These are phyloP conservation scores for Steinernema feltiae DNA, from an alignment of 1,140 invertebrate species.

Conservation along the genomic window DNA sequence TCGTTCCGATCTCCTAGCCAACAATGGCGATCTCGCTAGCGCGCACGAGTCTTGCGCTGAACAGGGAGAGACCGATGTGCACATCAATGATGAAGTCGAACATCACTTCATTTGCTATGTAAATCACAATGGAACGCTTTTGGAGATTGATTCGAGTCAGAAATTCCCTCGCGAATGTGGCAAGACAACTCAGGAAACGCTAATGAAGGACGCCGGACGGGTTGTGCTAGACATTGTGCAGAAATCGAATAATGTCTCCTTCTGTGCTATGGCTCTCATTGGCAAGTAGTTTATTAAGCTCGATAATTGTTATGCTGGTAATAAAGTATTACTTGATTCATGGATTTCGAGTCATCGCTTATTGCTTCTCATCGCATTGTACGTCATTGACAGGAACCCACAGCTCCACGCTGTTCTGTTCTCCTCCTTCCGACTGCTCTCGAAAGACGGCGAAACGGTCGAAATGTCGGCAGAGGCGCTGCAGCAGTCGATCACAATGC, in stretches of 20 bases:
- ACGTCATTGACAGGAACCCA: too few relatives aligned
- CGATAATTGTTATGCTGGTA: too few relatives aligned
- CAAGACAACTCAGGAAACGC: constrained; percentile 20
- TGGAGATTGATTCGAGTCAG: constrained; percentile 35
- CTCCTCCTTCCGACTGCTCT: too few relatives aligned
- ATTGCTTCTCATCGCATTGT: too few relatives aligned
- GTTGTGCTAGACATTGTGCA: constrained; percentile 28
- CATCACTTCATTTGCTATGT: constrained; percentile 39
- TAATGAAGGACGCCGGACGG: constrained; percentile 28
- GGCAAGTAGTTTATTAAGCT: too few relatives aligned
- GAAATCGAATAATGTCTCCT: constrained; percentile 29
- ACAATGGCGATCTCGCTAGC: neutral
- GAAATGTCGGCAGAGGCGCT: too few relatives aligned
- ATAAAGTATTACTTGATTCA: too few relatives aligned
- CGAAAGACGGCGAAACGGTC: too few relatives aligned
- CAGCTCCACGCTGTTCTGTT: too few relatives aligned
- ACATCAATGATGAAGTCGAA: constrained; percentile 22
- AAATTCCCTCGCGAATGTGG: constrained; percentile 34
- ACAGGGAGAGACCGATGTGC: neutral
- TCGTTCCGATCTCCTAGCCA: neutral
- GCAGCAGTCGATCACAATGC: too few relatives aligned
- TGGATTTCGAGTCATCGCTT: too few relatives aligned
- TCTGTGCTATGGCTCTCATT: constrained; percentile 34
- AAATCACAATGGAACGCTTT: constrained; percentile 30
- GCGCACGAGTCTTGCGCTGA: neutral